These are phyloP conservation scores for Gorsachius goisagi DNA, from an alignment of 2,113 vertebrate species.

Conservation along the genomic window DNA sequence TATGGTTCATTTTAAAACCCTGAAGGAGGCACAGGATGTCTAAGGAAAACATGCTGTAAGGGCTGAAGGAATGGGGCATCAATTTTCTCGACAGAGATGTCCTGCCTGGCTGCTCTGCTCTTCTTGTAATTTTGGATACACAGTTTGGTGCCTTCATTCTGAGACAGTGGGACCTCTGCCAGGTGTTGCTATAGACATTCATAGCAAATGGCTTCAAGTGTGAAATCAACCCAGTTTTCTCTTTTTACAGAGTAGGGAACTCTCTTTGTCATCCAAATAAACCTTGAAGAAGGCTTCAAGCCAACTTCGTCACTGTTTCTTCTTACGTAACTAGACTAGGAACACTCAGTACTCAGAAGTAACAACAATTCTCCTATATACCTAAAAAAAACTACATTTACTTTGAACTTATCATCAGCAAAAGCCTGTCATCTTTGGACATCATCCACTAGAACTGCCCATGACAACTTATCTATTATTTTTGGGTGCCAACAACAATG, in stretches of 20 bases:
- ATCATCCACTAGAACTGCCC: constrained; percentile 61
- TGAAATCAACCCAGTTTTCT: constrained; percentile 68
- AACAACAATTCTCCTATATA: constrained; percentile 54
- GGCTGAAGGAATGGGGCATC: constrained; percentile 33
- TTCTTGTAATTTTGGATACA: constrained; percentile 29
- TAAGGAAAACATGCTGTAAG: constrained; percentile 33
- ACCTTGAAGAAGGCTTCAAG: constrained; percentile 60
- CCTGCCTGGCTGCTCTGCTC: constrained; percentile 41
- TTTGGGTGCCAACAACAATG: constrained; percentile 63
- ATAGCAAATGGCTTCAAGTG: constrained; percentile 55
- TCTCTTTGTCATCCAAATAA: constrained; percentile 68
- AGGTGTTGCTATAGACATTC: constrained; percentile 53
- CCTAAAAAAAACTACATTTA: constrained; percentile 44
- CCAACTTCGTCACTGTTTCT: constrained; percentile 52
- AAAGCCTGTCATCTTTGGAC: constrained; percentile 67
- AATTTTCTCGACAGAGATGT: constrained; percentile 48
- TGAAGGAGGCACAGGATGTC: constrained; percentile 62
- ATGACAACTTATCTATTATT: constrained; percentile 49
- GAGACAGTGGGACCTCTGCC: constrained; percentile 58
- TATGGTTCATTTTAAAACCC: constrained; percentile 9
- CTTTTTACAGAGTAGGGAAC: constrained; percentile 52
- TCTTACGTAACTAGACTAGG: constrained; percentile 53
- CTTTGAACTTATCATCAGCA: constrained; percentile 63
- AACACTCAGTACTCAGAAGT: constrained; percentile 57
- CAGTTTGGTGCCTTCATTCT: constrained; percentile 58